Evolutionary conservation across 2,888 invertebrate genomes (phyloP), one percentile per base, ranked within the genome.

Genomic region (Vesta saturnalis): DNA sequence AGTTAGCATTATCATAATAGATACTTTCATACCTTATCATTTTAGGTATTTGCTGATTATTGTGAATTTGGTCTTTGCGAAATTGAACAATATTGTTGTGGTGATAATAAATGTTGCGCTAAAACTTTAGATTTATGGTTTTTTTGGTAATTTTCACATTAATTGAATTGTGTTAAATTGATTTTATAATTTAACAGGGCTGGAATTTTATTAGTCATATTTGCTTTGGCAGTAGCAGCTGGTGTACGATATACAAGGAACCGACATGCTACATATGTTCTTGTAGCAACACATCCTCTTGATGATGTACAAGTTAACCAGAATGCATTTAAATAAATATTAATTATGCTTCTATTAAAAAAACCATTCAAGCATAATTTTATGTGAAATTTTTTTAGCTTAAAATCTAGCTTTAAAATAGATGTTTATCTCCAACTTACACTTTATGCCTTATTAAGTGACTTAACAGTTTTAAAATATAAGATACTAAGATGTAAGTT

Each of bases 21-120:
- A 35, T n/a, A 54, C 16, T 10, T 39, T 52, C 23, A 47, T n/a
- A n/a, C 62, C 35, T 52, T 60, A 21, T 23, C 18, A 22, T 68
- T 58, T 16, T 15, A 70, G 70, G 64, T 64, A 15, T 60, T 43
- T 14, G 70, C 67, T 46, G 66, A 77, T 72, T 81, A 81, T 76
- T 83, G 83, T 62, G 82, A 81, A 63, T 82, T 80, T 72, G 81
- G 78, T 14, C 70, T 76, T 43, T 83, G 82, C 23, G 77, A 80
- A 55, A 75, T 76, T 16, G 76, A 78, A n/a, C 74, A 83, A 70
- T 79, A 80, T 71, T 83, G 83, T 67, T 83, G 83, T 71, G 82
- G 80, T 4, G 77, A 82, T 30, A 81, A 82, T 71, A 78, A 77
- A 72, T 83, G 83, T 64, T 83, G 83, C 67, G 76, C 77, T 21